Percentiles rank a stretch among this genome's conserved stretches.
Conservation (phyloP, 2,113 vertebrate species). For the Oostethus manadensis region DNA sequence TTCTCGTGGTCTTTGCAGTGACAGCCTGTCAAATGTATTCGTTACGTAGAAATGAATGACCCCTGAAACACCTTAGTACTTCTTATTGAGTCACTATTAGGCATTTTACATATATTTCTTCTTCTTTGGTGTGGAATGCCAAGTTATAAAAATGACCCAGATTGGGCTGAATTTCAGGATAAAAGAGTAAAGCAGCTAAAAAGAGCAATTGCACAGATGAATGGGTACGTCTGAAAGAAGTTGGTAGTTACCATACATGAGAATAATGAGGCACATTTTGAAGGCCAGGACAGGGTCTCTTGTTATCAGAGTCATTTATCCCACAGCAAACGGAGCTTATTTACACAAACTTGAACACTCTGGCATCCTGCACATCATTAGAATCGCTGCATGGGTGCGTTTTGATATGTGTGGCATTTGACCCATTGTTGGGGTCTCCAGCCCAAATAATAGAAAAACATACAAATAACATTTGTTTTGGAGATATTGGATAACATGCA, state of each 20-base stretch:
- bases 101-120: not conserved
- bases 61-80: not conserved
- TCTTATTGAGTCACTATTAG: not conserved
- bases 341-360: slow-evolving; percentile 1
- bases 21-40: slow-evolving; percentile 3
- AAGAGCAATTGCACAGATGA: slow-evolving; percentile 9
- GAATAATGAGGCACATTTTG: slow-evolving; percentile 17
- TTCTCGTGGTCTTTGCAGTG: not conserved
- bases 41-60: not conserved
- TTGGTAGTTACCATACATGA: slow-evolving; percentile 4
- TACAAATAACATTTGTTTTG: no score
- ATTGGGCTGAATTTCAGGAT: not conserved
- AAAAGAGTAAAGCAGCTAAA: not conserved
- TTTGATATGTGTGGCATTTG: not conserved
- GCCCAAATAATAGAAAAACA: no score
- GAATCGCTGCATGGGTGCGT: not conserved
- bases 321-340: not conserved
- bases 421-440: no score
- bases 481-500: no score
- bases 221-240: slow-evolving; percentile 6
- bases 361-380: no score
- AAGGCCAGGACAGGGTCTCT: slow-evolving; percentile 6
- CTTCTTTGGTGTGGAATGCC: not conserved
- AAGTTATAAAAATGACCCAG: not conserved
- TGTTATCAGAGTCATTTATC: slow-evolving; percentile 9